These are phyloP conservation scores for Protobothrops flavoviridis DNA, from an alignment of 2,113 vertebrate genomes.

Conservation along the genomic window DNA sequence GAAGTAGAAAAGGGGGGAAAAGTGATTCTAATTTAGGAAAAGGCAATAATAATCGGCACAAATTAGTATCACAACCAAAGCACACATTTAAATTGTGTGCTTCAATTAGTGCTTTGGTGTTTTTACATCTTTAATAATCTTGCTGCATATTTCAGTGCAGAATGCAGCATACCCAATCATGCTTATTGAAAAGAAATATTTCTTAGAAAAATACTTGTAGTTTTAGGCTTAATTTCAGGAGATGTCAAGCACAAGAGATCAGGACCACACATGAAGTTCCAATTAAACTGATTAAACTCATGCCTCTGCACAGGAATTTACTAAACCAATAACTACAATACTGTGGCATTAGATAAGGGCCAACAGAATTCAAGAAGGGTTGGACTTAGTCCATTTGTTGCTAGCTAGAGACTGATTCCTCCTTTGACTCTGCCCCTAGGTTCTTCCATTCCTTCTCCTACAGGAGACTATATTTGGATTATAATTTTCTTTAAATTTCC, in stretches of 20 bases:
- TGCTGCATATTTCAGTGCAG: slow-evolving; percentile 13
- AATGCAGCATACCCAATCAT: neutral
- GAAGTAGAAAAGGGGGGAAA: slow-evolving; percentile 23
- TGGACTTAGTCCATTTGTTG: neutral
- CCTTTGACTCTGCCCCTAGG: neutral
- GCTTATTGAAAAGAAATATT: slow-evolving; percentile 22
- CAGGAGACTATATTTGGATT: neutral
- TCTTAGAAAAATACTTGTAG: slow-evolving; percentile 7
- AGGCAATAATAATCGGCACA: slow-evolving; percentile 32
- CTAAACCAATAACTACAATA: neutral
- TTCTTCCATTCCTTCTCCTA: too few relatives aligned
- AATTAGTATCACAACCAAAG: slow-evolving; percentile 26
- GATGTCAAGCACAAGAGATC: neutral
- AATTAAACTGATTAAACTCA: neutral
- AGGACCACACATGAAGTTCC: neutral
- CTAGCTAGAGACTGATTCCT: neutral
- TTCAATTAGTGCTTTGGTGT: slow-evolving; percentile 24
- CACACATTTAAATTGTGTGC: slow-evolving; percentile 18
- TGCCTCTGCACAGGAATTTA: neutral
- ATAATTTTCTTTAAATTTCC: slow-evolving; percentile 16
- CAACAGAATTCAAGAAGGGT: too few relatives aligned
- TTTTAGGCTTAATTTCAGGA: neutral
- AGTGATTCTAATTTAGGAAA: slow-evolving; percentile 19
- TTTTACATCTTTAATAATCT: neutral
- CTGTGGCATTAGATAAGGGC: too few relatives aligned